Base-by-base conservation (phyloP, 1,140 invertebrate species). In the Hirudo medicinalis region DNA sequence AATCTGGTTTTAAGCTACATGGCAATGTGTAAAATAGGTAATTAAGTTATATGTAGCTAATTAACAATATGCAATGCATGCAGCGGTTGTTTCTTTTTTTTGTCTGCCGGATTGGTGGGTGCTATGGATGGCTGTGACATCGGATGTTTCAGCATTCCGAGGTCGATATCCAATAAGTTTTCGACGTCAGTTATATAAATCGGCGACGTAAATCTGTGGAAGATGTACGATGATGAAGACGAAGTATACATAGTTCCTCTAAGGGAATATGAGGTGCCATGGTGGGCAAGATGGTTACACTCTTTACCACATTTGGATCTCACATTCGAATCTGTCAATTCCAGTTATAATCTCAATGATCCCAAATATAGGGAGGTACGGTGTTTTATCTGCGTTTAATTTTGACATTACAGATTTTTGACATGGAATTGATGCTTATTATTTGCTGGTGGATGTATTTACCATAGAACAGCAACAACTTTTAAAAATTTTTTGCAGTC, bases 321-420 rank as follows among this genome's bases (percentile, higher is more conserved):
- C 77, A 89, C 89, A 75, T 87, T 92, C 76, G 88, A 91, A 80
- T 85, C 86, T 75, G 90, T 93, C 81, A 92, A 94, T 82, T 89
- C 88, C 78, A 92, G 90, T 71, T 94, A 94, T 82, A 88, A 90
- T 80, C 91, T 90, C 25, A 86, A 88, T 75, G 91, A 89, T 77
- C 88, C 90, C 76, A 87, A 92, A 75, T 95, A 95, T 83, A 84
- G 92, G 75, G 92, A 94, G 89, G 91, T 91, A 77, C 27, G 53
- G 53, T 22, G n/a, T 73, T 49, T 63, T 63, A 20, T 22, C 54
- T 66, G 25, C 36, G 17, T 27, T 17, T 32, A 43, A 66, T 49
- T 40, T 74, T 63, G 29, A 63, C 15, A 11, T 63, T n/a, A 20
- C 57, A 63, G 22, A 25, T 20, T 8, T 22, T 22, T n/a, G 11